A percentile compares a stretch with the other conserved stretches of the same genome.
Conservation (phyloP, 2,113 vertebrate genomes). For the Rutilus rutilus region DNA sequence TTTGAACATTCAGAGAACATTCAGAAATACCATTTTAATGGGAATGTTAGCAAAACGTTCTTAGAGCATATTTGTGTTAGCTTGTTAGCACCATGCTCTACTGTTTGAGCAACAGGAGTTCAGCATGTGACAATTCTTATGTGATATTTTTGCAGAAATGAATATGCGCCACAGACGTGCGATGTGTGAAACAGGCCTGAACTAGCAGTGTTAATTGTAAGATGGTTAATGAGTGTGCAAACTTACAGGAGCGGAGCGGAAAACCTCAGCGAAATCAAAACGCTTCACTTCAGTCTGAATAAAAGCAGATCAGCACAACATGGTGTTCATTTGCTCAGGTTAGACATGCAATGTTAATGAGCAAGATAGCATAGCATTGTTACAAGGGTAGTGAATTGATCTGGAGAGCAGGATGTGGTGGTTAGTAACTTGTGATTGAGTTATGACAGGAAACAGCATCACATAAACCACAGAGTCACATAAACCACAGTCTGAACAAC, state of each 20-base stretch:
- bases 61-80: too few relatives aligned
- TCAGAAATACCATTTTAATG: too few relatives aligned
- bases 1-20: too few relatives aligned
- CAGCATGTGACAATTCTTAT: too few relatives aligned
- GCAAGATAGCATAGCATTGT: conserved; percentile 5
- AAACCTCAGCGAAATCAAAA: conserved; percentile 69
- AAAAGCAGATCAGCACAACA: conserved; percentile 55
- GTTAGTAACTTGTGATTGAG: background rate
- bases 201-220: background rate
- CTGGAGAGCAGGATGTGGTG: background rate
- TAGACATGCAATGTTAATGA: conserved; percentile 30
- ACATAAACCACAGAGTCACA: too few relatives aligned
- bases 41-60: too few relatives aligned
- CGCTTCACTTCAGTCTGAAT: conserved; percentile 70
- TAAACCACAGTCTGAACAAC: background rate
- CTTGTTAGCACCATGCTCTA: too few relatives aligned
- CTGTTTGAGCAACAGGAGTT: too few relatives aligned
- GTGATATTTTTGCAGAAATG: too few relatives aligned
- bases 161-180: background rate
- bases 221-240: conserved; percentile 41
- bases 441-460: background rate
- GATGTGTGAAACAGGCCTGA: background rate
- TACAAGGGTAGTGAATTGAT: background rate
- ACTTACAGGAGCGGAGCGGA: conserved; percentile 67
- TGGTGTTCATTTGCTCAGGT: conserved; percentile 41